Evolutionary conservation across 2,797 vertebrate species (phyloP), one percentile per base, ranked within the genome.

Genomic region (Poeciliopsis presidionis): DNA sequence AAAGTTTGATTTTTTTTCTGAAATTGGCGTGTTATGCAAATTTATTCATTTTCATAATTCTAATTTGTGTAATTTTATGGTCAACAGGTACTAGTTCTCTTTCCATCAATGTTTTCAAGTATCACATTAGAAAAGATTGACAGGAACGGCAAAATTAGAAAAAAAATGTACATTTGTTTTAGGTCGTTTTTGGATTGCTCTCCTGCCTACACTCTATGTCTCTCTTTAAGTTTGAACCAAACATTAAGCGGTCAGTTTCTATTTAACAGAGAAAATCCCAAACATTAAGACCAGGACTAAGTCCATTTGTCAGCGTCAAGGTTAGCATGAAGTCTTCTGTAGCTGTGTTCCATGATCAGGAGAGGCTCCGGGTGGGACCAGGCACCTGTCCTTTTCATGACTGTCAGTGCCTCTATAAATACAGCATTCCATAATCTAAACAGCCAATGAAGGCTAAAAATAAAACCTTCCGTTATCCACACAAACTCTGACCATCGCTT

Each of bases 371-470:
- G 59, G 43, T 61, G 72, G 82, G 77, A 87, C 77, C 80, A 87
- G 92, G 94, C 96, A 96, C 94, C 94, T 94, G 94, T 95, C 95
- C 94, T 93, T 90, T 90, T 88, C 84, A 87, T 78, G 86, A 94
- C 87, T 94, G 94, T 94, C 93, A 94, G 72, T 91, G 86, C 69
- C 84, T 90, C 92, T 96, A 96, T 94, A 94, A 95, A 95, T 96
- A 95, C 78, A 71, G 77, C 86, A 88, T 94, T 90, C 92, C 90
- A 92, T 89, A 91, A 95, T 93, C 90, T 91, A 85, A 84, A 88
- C 51, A 46, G 84, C 74, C 82, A 55, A 86, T 86, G 84, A 88
- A 4, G 4, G 81, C 91, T 94, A 95, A 92, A 95, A 94, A 95
- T 94, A 95, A 84, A 81, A 89, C 45, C 75, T 25, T 74, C 80